These are phyloP conservation scores for Nasalis larvatus DNA, from an alignment of 2,113 vertebrate species.

Conservation along the genomic window DNA sequence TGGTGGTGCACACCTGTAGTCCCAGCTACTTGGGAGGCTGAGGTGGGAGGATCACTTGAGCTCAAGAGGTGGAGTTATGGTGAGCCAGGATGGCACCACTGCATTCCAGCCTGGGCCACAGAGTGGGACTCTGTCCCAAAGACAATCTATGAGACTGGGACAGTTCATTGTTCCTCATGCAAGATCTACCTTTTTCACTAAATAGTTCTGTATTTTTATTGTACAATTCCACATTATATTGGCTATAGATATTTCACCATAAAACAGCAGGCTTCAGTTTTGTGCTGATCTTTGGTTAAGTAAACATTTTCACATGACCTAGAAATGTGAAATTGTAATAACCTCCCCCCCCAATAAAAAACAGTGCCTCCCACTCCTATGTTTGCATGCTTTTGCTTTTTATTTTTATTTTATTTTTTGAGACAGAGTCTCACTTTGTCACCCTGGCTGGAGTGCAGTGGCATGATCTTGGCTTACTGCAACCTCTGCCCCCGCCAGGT, in stretches of 20 bases:
- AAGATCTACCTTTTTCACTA: background rate
- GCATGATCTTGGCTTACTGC: too few species aligned
- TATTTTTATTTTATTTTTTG: too few species aligned
- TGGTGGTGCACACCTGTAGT: too few species aligned
- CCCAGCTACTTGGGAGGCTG: too few species aligned
- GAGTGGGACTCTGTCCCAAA: background rate
- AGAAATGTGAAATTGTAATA: background rate
- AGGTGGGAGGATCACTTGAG: too few species aligned
- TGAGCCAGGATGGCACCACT: too few species aligned
- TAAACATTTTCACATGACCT: background rate
- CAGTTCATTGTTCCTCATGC: background rate
- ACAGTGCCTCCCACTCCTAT: background rate
- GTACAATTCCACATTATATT: background rate
- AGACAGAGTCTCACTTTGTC: too few species aligned
- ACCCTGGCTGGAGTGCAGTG: too few species aligned
- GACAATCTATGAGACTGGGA: background rate
- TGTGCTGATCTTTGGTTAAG: background rate
- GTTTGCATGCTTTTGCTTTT: background rate
- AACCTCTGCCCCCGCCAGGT: too few species aligned
- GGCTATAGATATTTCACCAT: background rate
- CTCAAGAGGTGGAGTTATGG: too few species aligned
- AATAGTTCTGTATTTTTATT: background rate
- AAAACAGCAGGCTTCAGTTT: background rate
- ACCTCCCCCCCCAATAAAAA: background rate
- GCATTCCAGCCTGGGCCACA: too few species aligned